Evolutionary conservation across 1,140 invertebrate species (phyloP), one percentile per base, ranked within the genome.

Genomic region (Varroa destructor): DNA sequence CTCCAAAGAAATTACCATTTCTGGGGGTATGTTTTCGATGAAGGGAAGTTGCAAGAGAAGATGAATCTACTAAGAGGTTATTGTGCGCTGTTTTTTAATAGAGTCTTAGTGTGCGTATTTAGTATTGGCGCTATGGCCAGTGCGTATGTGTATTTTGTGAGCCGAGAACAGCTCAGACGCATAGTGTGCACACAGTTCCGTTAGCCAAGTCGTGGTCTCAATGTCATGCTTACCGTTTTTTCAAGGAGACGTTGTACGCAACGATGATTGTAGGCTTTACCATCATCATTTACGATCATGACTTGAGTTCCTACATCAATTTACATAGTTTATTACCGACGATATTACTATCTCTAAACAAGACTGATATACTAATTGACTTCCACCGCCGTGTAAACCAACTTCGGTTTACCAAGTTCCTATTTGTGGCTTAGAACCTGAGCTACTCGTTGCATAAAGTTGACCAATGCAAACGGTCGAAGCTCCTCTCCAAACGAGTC

Each of bases 91-190:
- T 37, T 67, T 67, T 37, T 25, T 25, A 25, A 25, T 25, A 25
- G 25, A 25, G 3, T 67, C 61, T 12, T 67, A 12, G 40, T 37
- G 12, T 25, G 25, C 25, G 25, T 25, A 25, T 25, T 25, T 25
- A 25, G 25, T 67, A 43, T 40, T 37, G 12, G 61, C 40, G 61
- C 12, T 67, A 67, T 8, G 61, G 61, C 14, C 14, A 40, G 8
- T 67, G 61, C 8, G 14, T 67, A 12, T 67, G 61, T 8, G 40
- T 67, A 37, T 67, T 67, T 37, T 67, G 61, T 8, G 8, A 67
- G 14, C 10, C 12, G 36, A 46, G 12, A 67, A 2, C 14, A 14
- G 12, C 61, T 12, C 40, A 8, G 37, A 37, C 14, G 37, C 3
- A 25, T 37, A 10, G 10, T 14, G 12, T n/a, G 61, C 12, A 36